phyloP scores from a whole-genome alignment of 2,113 vertebrate genomes.

The Todiramphus chloris region DNA sequence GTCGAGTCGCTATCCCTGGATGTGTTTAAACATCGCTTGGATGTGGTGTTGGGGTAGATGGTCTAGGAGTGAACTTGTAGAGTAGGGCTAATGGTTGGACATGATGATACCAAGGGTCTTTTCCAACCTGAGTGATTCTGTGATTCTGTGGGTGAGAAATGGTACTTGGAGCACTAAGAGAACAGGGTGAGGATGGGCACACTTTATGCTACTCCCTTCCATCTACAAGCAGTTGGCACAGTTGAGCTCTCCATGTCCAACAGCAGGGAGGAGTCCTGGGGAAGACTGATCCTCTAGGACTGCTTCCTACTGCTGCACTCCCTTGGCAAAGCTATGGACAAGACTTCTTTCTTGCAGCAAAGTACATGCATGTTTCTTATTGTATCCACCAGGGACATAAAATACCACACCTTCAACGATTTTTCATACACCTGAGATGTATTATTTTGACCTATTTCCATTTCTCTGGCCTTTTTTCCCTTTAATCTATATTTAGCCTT shows the following conservation, averaged over 20 bases:
- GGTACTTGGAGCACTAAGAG: too few relatives aligned
- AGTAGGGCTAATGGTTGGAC: too few relatives aligned
- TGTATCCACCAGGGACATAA: background rate
- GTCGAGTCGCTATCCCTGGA: too few relatives aligned
- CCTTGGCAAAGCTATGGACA: background rate
- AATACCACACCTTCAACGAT: background rate
- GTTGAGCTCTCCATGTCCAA: background rate
- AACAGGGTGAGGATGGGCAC: background rate
- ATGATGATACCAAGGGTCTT: too few relatives aligned
- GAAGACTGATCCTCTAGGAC: background rate
- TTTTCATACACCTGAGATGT: background rate
- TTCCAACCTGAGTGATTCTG: too few relatives aligned
- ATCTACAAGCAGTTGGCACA: background rate
- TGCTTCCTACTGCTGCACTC: background rate
- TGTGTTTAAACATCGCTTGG: too few relatives aligned
- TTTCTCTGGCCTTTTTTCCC: background rate
- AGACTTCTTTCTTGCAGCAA: background rate
- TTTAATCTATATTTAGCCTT: background rate
- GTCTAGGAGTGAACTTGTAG: too few relatives aligned
- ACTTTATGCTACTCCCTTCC: rapidly evolving
- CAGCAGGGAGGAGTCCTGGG: background rate
- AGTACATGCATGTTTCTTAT: background rate
- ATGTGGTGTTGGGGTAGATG: too few relatives aligned
- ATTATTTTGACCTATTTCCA: background rate
- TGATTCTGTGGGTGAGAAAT: background rate